Percentiles rank a stretch among this genome's conserved stretches.
phyloP scores from a whole-genome alignment of 2,113 vertebrate genomes.

The Oncorhynchus clarkii region DNA sequence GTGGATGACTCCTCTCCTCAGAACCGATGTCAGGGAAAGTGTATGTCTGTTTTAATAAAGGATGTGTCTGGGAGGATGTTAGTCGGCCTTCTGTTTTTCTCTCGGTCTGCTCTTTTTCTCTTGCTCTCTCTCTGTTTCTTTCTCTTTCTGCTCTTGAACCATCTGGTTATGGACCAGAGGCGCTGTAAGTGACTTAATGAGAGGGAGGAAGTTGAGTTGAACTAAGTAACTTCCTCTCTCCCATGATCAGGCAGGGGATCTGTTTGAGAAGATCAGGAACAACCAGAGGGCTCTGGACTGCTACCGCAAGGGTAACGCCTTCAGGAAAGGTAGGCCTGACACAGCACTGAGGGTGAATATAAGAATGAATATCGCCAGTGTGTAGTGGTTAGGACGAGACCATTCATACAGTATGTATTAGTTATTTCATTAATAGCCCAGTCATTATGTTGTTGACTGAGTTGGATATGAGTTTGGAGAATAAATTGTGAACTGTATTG shows the following conservation, averaged over 20 bases:
- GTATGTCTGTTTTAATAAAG: slow-evolving; percentile 7
- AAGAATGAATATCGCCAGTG: too few relatives aligned
- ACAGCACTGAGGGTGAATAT: not conserved
- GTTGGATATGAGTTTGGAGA: not conserved
- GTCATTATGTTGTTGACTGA: not conserved
- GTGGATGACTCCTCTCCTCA: not conserved
- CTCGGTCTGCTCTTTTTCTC: not conserved
- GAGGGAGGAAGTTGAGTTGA: not conserved
- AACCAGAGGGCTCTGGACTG: slow-evolving; percentile 86
- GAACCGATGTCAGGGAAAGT: not conserved
- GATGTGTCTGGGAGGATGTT: not conserved
- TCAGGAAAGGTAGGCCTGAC: slow-evolving; percentile 85
- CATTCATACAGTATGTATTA: not conserved
- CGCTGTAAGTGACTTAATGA: not conserved
- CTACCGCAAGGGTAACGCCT: slow-evolving; percentile 86
- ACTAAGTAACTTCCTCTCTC: not conserved
- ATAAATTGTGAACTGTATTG: not conserved
- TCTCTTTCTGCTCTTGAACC: not conserved
- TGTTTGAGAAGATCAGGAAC: slow-evolving; percentile 86
- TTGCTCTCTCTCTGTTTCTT: too few relatives aligned
- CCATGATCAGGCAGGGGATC: slow-evolving; percentile 84
- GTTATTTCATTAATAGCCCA: not conserved
- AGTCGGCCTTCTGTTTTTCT: not conserved
- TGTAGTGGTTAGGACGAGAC: not conserved
- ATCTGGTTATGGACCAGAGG: not conserved